phyloP scores from a whole-genome alignment of 2,113 vertebrate species.

The zebrafish (Danio rerio) region GRCz12tu NC_133188.1:36207501-36208000 shows the following conservation, averaged over 20 bases:
- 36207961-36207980: not conserved
- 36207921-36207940: not conserved
- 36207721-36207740: conserved; percentile 34
- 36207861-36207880: not conserved
- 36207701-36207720: not conserved
- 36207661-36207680: conserved; percentile 26
- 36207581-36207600: conserved; percentile 4
- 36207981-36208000: not conserved
- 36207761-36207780: not conserved
- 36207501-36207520: conserved; percentile 69
- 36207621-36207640: conserved; percentile 1
- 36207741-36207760: conserved; percentile 19
- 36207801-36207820: not conserved
- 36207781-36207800: not conserved
- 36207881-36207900: not conserved
- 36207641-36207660: not conserved
- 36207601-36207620: not conserved
- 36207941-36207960: not conserved
- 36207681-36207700: conserved; percentile 39
- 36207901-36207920: not conserved
- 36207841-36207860: not conserved
- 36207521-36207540: conserved; percentile 1
- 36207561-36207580: not conserved
- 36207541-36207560: not conserved
- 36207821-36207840: not conserved